Evolutionary conservation across 2,888 invertebrate genomes (phyloP), one percentile per base, ranked within the genome.

Genomic region (Atrina japonica): DNA sequence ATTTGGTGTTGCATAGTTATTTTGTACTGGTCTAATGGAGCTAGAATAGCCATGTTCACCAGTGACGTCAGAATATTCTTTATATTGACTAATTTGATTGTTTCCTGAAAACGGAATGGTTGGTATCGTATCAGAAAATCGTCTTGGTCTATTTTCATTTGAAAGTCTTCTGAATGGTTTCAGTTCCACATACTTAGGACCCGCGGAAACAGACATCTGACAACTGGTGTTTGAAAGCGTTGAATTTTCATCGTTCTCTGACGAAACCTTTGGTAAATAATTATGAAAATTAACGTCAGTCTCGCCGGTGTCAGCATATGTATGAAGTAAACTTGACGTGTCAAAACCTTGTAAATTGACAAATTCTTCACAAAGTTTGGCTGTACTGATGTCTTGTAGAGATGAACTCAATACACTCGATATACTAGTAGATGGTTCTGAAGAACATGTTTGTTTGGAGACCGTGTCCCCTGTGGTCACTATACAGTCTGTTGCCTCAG

Each of bases 131-230:
- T 40, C 40, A 30, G 56, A 56, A 40, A 40, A 40, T 40, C 35
- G 35, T 40, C 40, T 40, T 9, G 35, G 40, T 35, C 40, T 56
- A 21, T 64, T 68, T 23, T 75, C 66, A 7, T 55, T 47, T 18
- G 76, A 77, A 14, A 58, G 25, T 30, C 63, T 58, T 18, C 71
- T 65, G 7, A 76, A 40, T 1, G 84, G 76, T 66, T 83, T 82
- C 11, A 85, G 77, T 69, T 85, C 84, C 7, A 81, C 82, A 53
- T 79, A 78, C 23, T 76, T 73, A 7, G 77, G 63, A 1, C 77
- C 66, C 2, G 77, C 53, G 7, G 73, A 35, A 35, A 64, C 56
- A 6, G 41, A 45, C 18, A 63, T 47, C 18, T 63, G 47, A 50
- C 41, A 63, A 14, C 35, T 49, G 5, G 35, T 59, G 14, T 50